phyloP scores from a whole-genome alignment of 2,888 invertebrate species.

The Cataglyphis cursor region DNA sequence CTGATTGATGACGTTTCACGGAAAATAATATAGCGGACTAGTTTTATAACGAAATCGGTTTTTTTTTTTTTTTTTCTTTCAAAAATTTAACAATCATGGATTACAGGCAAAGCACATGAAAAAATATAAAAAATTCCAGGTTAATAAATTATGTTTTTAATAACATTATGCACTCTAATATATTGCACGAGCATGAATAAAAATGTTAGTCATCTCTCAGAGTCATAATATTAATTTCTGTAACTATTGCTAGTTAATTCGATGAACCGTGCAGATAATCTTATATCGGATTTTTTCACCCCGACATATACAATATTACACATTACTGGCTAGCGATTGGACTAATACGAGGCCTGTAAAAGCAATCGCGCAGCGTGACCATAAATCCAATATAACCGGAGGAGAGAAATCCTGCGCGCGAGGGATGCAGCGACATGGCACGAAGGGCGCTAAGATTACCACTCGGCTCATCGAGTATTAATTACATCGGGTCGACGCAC shows the following conservation, averaged over 20 bases:
- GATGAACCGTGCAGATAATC: not conserved
- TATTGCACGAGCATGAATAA: not conserved
- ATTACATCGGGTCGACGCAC: conserved; percentile 63
- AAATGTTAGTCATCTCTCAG: not conserved
- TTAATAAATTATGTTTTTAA: not conserved
- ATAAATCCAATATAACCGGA: conserved; percentile 63
- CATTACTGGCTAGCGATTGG: not conserved
- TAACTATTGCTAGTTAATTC: not conserved
- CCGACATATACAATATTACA: not conserved
- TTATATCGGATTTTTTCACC: not conserved
- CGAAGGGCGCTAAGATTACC: conserved; percentile 67
- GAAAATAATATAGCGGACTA: conserved; percentile 30
- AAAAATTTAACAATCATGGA: not conserved
- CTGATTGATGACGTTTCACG: not conserved
- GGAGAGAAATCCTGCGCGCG: conserved; percentile 36
- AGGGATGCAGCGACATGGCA: not conserved
- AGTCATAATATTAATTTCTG: conserved; percentile 21
- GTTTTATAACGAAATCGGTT: conserved; percentile 12
- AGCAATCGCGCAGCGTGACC: conserved; percentile 19
- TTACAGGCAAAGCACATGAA: not conserved
- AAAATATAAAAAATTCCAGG: not conserved
- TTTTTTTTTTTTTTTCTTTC: not conserved
- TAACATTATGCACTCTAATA: not conserved
- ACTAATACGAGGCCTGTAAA: conserved; percentile 29
- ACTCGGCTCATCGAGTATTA: conserved; percentile 75